Percentiles rank a stretch among this genome's conserved stretches.
These are phyloP conservation scores for Drosophila kambysellisi DNA, from an alignment of 2,888 invertebrate species.

Conservation along the genomic window DNA sequence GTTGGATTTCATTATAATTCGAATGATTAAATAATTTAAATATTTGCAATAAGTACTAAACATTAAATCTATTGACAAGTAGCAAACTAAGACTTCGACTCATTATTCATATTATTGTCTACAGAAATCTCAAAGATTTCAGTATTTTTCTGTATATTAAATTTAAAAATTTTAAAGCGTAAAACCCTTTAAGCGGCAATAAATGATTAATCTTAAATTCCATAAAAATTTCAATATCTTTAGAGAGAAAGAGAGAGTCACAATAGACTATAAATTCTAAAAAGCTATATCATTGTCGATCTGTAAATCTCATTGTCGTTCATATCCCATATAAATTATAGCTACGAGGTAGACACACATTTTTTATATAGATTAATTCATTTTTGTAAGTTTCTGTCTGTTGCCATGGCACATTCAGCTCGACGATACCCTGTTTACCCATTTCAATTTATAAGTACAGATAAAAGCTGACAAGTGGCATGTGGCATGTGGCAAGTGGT, in stretches of 20 bases:
- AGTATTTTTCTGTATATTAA: background rate
- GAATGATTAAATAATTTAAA: background rate
- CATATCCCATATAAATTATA: background rate
- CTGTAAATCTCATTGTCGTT: background rate
- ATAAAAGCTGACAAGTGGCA: conserved; percentile 74
- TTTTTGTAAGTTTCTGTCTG: background rate
- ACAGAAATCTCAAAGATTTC: background rate
- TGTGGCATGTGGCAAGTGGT: conserved; percentile 27
- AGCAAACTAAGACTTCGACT: background rate
- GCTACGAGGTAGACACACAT: background rate
- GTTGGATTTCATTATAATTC: background rate
- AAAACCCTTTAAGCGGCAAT: no score
- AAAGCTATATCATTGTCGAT: background rate
- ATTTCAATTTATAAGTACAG: conserved; percentile 28
- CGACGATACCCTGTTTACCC: conserved; percentile 9
- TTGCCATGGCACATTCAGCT: background rate
- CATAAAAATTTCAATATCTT: no score
- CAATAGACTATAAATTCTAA: background rate
- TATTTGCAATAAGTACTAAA: background rate
- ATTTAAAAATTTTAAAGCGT: background rate
- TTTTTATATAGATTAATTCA: no score
- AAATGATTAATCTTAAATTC: no score
- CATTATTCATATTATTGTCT: background rate
- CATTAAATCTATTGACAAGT: background rate
- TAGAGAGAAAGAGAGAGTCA: no score